Conservation (phyloP, 2,113 vertebrate species). For the Barbus barbus region DNA sequence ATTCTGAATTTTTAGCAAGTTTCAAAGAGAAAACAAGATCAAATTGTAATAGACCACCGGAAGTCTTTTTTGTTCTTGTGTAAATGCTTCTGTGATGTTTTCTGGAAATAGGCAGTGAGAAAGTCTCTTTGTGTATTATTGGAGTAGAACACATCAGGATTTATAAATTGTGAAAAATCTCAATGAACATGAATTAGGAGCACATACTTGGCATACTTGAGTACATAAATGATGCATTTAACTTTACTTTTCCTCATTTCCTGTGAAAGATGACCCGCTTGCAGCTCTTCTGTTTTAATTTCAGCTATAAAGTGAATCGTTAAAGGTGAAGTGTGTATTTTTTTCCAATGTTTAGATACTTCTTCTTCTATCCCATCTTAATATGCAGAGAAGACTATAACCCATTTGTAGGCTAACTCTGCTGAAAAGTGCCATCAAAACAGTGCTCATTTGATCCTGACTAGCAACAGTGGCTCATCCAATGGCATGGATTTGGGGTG, state of each 20-base stretch:
- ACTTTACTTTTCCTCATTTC: background rate
- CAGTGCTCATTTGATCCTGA: background rate
- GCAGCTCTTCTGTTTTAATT: background rate
- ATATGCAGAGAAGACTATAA: background rate
- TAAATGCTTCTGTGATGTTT: background rate
- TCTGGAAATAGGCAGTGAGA: background rate
- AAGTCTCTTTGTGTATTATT: background rate
- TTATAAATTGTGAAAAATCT: background rate
- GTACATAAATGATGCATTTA: background rate
- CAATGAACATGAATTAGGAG: background rate
- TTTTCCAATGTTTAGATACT: background rate
- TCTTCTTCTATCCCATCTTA: background rate
- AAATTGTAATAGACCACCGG: background rate
- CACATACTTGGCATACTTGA: background rate
- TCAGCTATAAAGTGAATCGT: background rate
- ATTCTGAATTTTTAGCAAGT: background rate
- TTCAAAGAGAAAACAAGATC: background rate
- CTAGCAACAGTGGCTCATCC: background rate
- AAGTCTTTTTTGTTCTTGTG: too few relatives aligned
- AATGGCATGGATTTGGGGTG: background rate
- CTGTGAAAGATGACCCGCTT: background rate
- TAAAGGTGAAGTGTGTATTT: background rate
- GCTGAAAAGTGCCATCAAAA: background rate
- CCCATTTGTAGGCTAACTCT: background rate
- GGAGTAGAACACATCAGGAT: background rate